phyloP scores from a whole-genome alignment of 2,888 invertebrate genomes.

The Neocrepidodera transversa region DNA sequence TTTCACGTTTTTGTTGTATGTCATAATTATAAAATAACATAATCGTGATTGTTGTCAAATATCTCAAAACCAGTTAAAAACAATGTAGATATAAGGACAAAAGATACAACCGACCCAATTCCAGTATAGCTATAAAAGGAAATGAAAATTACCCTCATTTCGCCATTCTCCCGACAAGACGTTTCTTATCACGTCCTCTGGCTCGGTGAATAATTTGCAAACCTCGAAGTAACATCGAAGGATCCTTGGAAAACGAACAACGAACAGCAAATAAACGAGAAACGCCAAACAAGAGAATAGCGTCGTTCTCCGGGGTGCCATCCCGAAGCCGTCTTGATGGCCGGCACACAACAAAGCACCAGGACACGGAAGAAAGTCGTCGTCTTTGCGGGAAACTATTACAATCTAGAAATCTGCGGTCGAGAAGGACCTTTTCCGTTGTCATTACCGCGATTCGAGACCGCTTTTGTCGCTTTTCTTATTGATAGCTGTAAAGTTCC shows the following conservation, averaged over 20 bases:
- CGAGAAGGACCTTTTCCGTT: constrained; percentile 21
- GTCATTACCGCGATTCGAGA: constrained; percentile 18
- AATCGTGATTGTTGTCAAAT: constrained; percentile 4
- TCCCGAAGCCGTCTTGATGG: constrained; percentile 24
- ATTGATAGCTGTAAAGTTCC: not conserved
- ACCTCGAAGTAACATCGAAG: constrained; percentile 11
- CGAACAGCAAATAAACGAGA: constrained; percentile 1
- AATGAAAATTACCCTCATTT: constrained; percentile 19
- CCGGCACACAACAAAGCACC: constrained; percentile 20
- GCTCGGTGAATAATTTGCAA: constrained; percentile 24
- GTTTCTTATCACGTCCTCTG: constrained; percentile 23
- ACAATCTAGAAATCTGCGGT: constrained; percentile 16
- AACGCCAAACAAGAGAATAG: constrained; percentile 22
- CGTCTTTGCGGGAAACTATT: constrained; percentile 17
- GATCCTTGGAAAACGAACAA: constrained; percentile 15
- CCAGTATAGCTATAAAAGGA: constrained; percentile 16
- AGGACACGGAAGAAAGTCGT: constrained; percentile 6
- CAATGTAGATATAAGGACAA: constrained; percentile 22
- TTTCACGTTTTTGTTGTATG: not conserved
- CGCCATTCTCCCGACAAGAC: constrained; percentile 13
- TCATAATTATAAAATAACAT: constrained; percentile 3
- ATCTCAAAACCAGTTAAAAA: constrained; percentile 17
- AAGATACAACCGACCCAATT: constrained; percentile 19
- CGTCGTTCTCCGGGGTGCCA: constrained; percentile 24
- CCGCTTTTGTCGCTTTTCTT: constrained; percentile 12